Base-by-base conservation (phyloP, 64 coral and sea anemone genomes). In the Acropora yongei region DNA sequence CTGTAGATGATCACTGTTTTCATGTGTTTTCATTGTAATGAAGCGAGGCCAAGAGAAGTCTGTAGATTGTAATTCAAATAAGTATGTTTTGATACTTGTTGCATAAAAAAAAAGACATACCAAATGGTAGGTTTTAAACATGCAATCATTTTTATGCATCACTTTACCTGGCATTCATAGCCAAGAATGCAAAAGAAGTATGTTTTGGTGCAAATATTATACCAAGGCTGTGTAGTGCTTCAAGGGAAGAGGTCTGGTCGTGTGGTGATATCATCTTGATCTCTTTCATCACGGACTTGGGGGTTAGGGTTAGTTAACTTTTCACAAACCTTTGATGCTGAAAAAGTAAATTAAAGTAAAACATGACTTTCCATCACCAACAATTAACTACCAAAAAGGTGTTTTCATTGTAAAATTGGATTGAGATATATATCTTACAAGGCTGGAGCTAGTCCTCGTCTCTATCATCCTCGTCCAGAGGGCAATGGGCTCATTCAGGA, bases 271-370 rank as follows among this genome's bases (percentile, higher is more conserved):
- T 40, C 90, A 74, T 93, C 42, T 49, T 93, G 10, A 93, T 75
- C 73, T 88, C 92, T 72, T 82, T 93, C 16, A 93, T 42, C 60
- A 88, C 19, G 16, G 43, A 16, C 39, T 80, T 80, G 45, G 68
- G n/a, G n/a, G n/a, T 89, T 1, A 94, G 71, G 41, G 75, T 89
- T 79, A 42, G 82, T 79, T 68, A 89, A 55, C 44, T 94, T 94
- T 68, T 84, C 57, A 76, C 86, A 79, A 76, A 80, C 68, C 63
- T 55, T 55, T 55, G 50, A 55, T 55, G 50, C 3, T 55, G 50
- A 55, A 55, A 55, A 55, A n/a, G 50, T 87, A 46, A 58, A 55
- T 3, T 55, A 55, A 42, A 73, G 49, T 44, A 13, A n/a, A n/a
- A n/a, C n/a, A n/a, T n/a, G n/a, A 53, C 71, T 68, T 48, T 8